phyloP scores from a whole-genome alignment of 2,113 vertebrate genomes.

The Synchiropus splendidus region DNA sequence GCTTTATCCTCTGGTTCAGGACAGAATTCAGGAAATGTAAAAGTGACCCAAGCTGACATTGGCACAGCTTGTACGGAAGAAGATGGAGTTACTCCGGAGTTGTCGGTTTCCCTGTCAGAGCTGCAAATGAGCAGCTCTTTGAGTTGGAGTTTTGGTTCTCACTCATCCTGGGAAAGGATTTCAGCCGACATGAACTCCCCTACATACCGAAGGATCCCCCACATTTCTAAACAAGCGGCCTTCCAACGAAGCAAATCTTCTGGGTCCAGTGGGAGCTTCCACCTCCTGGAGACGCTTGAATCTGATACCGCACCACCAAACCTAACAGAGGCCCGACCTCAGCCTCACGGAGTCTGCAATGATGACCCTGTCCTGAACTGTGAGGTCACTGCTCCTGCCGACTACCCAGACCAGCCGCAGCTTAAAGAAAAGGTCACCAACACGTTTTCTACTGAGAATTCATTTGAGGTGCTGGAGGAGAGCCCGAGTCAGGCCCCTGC shows the following conservation, averaged over 20 bases:
- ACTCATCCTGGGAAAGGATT: constrained; percentile 66
- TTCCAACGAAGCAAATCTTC: constrained; percentile 8
- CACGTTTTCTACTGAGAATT: constrained; percentile 34
- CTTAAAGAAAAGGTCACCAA: too few relatives aligned
- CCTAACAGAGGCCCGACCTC: too few relatives aligned
- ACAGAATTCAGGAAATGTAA: constrained; percentile 13
- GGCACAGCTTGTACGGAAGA: too few relatives aligned
- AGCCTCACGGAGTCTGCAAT: not conserved
- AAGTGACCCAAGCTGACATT: constrained; percentile 27
- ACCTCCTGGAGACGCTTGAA: constrained; percentile 20
- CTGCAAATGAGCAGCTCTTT: constrained; percentile 19
- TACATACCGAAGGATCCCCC: constrained; percentile 1
- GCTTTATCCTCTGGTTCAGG: constrained; percentile 10
- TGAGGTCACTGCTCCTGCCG: not conserved
- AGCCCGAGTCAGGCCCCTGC: not conserved
- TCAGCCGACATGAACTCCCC: constrained; percentile 19
- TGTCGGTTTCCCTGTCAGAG: too few relatives aligned
- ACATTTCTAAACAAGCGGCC: too few relatives aligned
- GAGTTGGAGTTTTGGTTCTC: constrained; percentile 47
- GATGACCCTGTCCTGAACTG: not conserved
- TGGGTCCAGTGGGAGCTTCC: constrained; percentile 27
- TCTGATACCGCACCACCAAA: constrained; percentile 14
- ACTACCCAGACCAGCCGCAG: too few relatives aligned
- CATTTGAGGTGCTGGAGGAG: constrained; percentile 36
- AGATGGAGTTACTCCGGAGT: too few relatives aligned